Percentiles rank a stretch among this genome's conserved stretches.
phyloP scores from a whole-genome alignment of 1,140 invertebrate genomes.

The Ips nitidus region DNA sequence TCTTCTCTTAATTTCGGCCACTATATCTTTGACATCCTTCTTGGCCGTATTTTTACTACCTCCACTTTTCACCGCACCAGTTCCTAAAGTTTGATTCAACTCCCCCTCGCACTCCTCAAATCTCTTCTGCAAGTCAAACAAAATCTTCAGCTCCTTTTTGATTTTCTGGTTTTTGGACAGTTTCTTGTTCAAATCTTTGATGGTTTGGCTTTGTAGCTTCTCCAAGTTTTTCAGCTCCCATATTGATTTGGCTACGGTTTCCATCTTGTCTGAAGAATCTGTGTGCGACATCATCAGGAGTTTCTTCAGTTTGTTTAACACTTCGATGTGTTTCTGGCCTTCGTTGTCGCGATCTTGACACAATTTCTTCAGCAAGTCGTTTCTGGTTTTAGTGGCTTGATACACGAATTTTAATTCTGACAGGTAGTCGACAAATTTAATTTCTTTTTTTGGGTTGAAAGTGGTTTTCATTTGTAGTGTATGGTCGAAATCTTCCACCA shows the following conservation, averaged over 20 bases:
- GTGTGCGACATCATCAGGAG: slow-evolving; percentile 23
- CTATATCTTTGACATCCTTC: slow-evolving; percentile 31
- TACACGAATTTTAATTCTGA: slow-evolving; percentile 36
- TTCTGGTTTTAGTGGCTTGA: slow-evolving; percentile 23
- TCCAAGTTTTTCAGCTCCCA: slow-evolving; percentile 46
- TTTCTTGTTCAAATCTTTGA: slow-evolving; percentile 43
- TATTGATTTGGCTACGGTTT: slow-evolving; percentile 40
- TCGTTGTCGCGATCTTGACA: slow-evolving; percentile 37
- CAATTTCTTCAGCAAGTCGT: slow-evolving; percentile 37
- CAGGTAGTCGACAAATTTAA: slow-evolving; percentile 42
- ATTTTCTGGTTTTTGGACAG: slow-evolving; percentile 37
- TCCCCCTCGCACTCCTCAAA: slow-evolving; percentile 40
- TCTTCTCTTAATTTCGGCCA: slow-evolving; percentile 24
- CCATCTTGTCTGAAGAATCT: slow-evolving; percentile 29
- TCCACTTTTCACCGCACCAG: slow-evolving; percentile 14
- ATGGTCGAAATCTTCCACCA: slow-evolving; percentile 41
- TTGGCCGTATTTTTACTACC: slow-evolving; percentile 9
- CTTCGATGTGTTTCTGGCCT: slow-evolving; percentile 35
- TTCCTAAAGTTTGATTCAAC: slow-evolving; percentile 32
- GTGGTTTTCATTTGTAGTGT: slow-evolving; percentile 37
- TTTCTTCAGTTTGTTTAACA: slow-evolving; percentile 40
- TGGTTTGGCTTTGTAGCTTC: slow-evolving; percentile 41
- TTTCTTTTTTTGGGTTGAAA: slow-evolving; percentile 41
- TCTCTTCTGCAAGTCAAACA: slow-evolving; percentile 45
- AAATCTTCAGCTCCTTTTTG: slow-evolving; percentile 45